Base-by-base conservation (phyloP, 2,888 invertebrate genomes). In the Neocrepidodera transversa region DNA sequence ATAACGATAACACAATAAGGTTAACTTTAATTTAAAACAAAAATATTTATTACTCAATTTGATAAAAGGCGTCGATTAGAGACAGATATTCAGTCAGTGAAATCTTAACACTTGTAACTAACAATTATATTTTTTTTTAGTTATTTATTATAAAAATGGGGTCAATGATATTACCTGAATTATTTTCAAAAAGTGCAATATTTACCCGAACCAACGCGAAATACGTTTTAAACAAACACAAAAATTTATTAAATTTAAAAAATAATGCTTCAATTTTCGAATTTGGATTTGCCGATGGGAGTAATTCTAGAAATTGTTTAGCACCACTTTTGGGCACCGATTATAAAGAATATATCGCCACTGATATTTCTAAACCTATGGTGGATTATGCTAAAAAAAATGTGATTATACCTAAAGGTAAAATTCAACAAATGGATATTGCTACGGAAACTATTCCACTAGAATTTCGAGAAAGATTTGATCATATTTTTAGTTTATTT, bases 351-450 rank as follows among this genome's bases (percentile, higher is more conserved):
- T 64, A 87, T 1, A 74, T 84, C 85, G 91, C 89, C 2, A 83
- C 85, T 2, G 92, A 92, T 72, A 81, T 90, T 40, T 90, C 89
- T 17, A 80, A 83, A 36, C 81, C 83, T 54, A 92, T 92, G 92
- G 80, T 91, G 2, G 78, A 84, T 5, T 86, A 83, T 70, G 90
- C 90, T 1, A 82, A 78, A 52, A 73, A 80, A n/a, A 79, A 81
- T 14, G 83, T 85, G 65, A 71, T 75, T 0, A 72, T 82, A 62
- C 75, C 77, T 1, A 72, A 74, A 40, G 78, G 81, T 1, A 74
- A 80, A 18, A 82, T 84, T 60, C 76, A 80, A 26, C 60, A 82
- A 28, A 69, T 85, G 49, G 86, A 90, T 68, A 86, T 90, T 42
- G 76, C 78, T 52, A 79, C 82, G 0, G 73, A 79, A 0, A 72